Percentiles rank a stretch among this genome's conserved stretches.
These are phyloP conservation scores for Himalopsyche kuldschensis DNA, from an alignment of 2,888 invertebrate species.

Conservation along the genomic window DNA sequence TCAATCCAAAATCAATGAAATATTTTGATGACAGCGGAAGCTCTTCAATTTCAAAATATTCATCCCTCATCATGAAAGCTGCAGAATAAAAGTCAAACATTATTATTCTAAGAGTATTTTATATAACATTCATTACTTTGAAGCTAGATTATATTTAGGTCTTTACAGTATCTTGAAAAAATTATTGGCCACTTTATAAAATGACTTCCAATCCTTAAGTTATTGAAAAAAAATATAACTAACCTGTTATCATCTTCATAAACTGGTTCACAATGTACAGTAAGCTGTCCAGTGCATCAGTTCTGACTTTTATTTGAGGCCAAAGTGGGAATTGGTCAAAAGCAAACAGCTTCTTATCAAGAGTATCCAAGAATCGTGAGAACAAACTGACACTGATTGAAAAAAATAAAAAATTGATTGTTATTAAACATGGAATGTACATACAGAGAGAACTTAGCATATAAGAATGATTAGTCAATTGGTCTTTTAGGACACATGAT, in stretches of 20 bases:
- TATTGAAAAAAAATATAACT: slow-evolving; percentile 7
- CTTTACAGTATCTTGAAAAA: no score
- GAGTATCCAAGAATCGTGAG: slow-evolving; percentile 45
- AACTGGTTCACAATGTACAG: slow-evolving; percentile 47
- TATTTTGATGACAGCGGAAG: slow-evolving; percentile 26
- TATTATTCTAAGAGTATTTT: no score
- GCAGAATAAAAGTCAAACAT: background rate
- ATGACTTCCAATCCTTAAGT: background rate
- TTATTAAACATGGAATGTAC: background rate
- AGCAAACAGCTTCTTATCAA: slow-evolving; percentile 51
- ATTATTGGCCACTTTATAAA: background rate
- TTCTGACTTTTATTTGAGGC: slow-evolving; percentile 47
- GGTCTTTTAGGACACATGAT: no score
- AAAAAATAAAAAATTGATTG: background rate
- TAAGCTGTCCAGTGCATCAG: slow-evolving; percentile 45
- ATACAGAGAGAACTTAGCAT: no score
- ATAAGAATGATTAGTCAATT: no score
- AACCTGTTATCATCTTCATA: slow-evolving; percentile 49
- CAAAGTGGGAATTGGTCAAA: slow-evolving; percentile 43
- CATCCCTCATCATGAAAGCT: slow-evolving; percentile 26
- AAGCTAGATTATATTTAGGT: no score
- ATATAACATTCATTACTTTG: no score
- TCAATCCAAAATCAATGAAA: slow-evolving; percentile 15
- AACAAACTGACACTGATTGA: slow-evolving; percentile 22
- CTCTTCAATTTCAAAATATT: slow-evolving; percentile 21